Evolutionary conservation across 2,888 invertebrate genomes (phyloP), one percentile per base, ranked within the genome.

Genomic region (Thereva unica): DNA sequence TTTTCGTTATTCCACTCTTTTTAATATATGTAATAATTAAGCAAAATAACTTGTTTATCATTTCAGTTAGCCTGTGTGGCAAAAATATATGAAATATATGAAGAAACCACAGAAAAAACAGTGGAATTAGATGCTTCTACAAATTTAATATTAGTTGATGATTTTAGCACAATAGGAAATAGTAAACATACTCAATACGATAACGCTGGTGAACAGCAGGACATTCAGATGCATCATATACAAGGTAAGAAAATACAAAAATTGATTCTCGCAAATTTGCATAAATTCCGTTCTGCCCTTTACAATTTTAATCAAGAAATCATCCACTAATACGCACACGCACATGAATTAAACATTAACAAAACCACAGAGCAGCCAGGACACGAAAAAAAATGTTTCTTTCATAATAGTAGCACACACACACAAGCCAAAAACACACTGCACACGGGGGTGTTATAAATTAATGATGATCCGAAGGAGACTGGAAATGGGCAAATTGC

Each of bases 211-310:
- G 68, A 67, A 40, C 47, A 59, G 40, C 41, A 67, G 10, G 69
- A 71, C 63, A 63, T 71, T 53, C 64, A 67, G 63, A 70, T 71
- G 70, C 71, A 71, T 64, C 71, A 71, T 65, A 70, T 71, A 35
- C 68, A 68, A 67, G 71, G 69, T 68, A 54, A 68, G 49, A 47
- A n/a, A 47, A 5, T 10, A 42, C 3, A n/a, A 42, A 9, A 9
- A 2, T 42, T 42, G 3, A 2, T 23, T 23, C n/a, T n/a, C n/a
- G 2, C 23, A 23, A 23, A 23, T 23, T 23, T 23, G 2, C 23
- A 23, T 23, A 23, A 23, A 23, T 23, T 23, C 2, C 23, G 23
- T 23, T 23, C 23, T 23, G 23, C 23, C 23, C 23, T 23, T 23
- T 23, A 23, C 23, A 23, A 23, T 23, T 23, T 23, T 23, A 23